Conservation (phyloP, 2,888 invertebrate genomes). For the Ochropacha duplaris region DNA sequence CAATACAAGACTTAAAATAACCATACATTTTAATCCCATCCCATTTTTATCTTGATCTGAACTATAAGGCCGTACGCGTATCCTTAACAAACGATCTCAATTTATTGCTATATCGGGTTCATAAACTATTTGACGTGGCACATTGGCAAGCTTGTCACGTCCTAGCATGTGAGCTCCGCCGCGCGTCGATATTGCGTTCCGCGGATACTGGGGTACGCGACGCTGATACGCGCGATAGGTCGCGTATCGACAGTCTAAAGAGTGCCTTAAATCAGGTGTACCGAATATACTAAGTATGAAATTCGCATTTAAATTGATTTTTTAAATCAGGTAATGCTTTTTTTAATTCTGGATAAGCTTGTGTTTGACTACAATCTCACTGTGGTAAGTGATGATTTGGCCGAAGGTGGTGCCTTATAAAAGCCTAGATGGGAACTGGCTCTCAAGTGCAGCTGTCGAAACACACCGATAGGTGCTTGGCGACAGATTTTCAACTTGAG, state of each 20-base stretch:
- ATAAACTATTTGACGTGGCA: slow-evolving; percentile 35
- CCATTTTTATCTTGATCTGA: neutral
- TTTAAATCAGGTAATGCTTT: neutral
- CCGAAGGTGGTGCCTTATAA: too few species aligned
- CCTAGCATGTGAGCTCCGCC: slow-evolving; percentile 13
- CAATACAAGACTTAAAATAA: too few species aligned
- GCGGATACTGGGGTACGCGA: neutral
- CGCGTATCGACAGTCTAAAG: neutral
- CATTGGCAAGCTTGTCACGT: slow-evolving; percentile 32
- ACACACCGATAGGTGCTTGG: too few species aligned
- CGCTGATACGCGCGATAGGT: neutral
- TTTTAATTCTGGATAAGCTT: too few species aligned
- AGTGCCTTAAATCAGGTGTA: neutral
- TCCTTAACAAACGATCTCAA: slow-evolving; percentile 43
- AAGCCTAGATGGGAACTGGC: too few species aligned
- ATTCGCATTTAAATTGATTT: neutral
- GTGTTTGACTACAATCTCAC: too few species aligned
- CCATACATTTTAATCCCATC: too few species aligned
- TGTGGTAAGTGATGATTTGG: too few species aligned
- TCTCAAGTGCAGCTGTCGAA: too few species aligned
- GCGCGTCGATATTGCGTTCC: slow-evolving; percentile 33
- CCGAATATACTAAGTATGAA: neutral
- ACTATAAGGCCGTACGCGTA: slow-evolving; percentile 18
- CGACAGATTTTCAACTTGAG: too few species aligned
- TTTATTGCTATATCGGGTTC: slow-evolving; percentile 36